Evolutionary conservation across 2,797 vertebrate genomes (phyloP), one percentile per base, ranked within the genome.

Genomic region (Rhinella marina): DNA sequence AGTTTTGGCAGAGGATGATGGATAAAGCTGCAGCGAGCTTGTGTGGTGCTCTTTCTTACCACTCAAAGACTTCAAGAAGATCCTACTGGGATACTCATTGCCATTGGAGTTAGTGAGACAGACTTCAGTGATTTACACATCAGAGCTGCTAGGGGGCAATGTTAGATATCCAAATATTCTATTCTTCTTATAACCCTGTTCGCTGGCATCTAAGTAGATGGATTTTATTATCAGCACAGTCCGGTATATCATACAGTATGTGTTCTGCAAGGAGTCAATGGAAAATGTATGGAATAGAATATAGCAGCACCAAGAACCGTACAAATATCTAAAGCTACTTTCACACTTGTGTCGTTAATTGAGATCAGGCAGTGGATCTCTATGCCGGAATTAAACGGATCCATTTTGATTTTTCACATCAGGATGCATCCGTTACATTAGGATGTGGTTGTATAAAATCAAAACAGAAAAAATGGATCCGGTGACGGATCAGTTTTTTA

Each of bases 1-100:
- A 48, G 6, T 21, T 29, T 85, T 89, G 88, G 88, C 88, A 86
- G 80, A 79, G 29, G 25, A 52, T 76, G 50, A 89, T 76, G 66
- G 83, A 57, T n/a, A 48, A 41, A 86, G 76, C 52, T 48, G 27
- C 41, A 52, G 82, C 79, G 29, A 84, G 59, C 32, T 68, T 32
- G 68, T 78, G 64, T 29, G 48, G 14, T 77, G 57, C n/a, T 75
- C 62, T 88, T 85, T 85, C 52, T 75, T 76, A 85, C 82, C 77
- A 27, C 32, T 81, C 56, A 41, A 52, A 10, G 27, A 66, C 78
- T 70, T 68, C 87, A 81, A 12, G 29, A 75, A 85, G 66, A 54
- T 75, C 57, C 70, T 83, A 66, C 72, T 77, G 56, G 78, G 41
- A 76, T 62, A 59, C 32, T 61, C 64, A 78, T 68, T 83, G 73